phyloP scores from a whole-genome alignment of 2,113 vertebrate species.

The Poecilia latipinna region DNA sequence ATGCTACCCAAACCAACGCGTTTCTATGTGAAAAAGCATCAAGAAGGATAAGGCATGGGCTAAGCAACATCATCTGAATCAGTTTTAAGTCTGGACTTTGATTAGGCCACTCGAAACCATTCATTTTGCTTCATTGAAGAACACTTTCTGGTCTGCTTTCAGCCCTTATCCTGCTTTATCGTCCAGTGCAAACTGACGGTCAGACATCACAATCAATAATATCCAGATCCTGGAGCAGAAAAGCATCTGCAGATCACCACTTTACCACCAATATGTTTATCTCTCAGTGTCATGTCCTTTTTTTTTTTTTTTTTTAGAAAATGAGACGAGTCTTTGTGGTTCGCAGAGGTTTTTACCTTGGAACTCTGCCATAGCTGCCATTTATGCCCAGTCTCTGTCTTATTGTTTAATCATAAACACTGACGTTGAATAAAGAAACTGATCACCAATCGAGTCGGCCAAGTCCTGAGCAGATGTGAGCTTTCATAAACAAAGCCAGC shows the following conservation, averaged over 20 bases:
- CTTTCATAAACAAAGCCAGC: background rate
- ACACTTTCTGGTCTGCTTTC: background rate
- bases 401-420: background rate
- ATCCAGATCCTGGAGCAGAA: no score
- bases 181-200: no score
- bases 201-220: no score
- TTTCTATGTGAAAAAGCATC: no score
- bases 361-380: background rate
- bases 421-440: no score
- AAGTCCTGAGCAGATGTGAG: background rate
- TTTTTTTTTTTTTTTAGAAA: no score
- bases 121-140: background rate
- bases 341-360: background rate
- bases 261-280: no score
- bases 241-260: no score
- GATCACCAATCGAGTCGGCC: background rate
- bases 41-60: no score
- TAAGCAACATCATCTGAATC: background rate
- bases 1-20: no score
- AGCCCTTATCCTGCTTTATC: background rate
- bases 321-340: no score
- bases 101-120: background rate
- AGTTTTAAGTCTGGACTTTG: background rate
- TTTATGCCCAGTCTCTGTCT: background rate
- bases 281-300: no score